Base-by-base conservation (phyloP, 2,888 invertebrate species). In the Drosophila paramelanica region DNA sequence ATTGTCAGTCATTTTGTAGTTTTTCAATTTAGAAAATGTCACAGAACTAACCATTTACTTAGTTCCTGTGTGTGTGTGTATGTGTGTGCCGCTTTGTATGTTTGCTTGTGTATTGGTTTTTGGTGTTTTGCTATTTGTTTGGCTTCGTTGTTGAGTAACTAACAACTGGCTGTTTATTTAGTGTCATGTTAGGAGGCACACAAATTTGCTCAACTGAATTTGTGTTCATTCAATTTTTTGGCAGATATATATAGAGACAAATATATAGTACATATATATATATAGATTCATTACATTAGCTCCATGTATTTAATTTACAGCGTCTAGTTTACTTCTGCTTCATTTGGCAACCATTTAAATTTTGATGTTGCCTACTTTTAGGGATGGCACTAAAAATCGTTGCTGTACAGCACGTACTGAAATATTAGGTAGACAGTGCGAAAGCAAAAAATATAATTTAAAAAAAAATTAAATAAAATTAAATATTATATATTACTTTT, bases 21-120 rank as follows among this genome's bases (percentile, higher is more conserved):
- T 89, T 87, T 85, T 85, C 85, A 89, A 89, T 89, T 85, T 87
- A 66, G 85, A 84, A 78, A 85, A 87, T 85, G 85, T 89, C 88
- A 89, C 88, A 83, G 73, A 80, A 73, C 87, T 77, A 81, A 84
- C 85, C 85, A 87, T 85, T 85, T 89, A 82, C 82, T 88, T 82
- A 70, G 57, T 53, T 73, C 53, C 64, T 53, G 39, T 60, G 25
- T 36, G 38, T 46, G 20, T 53, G 33, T 13, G 31, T 39, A 52
- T 38, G 38, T 36, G 47, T 49, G 14, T 46, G 36, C 27, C 5
- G 27, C 10, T 33, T 53, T 66, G 38, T 38, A 41, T 72, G 56
- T 77, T 81, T 78, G 62, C 67, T 41, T 67, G 77, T 68, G 86
- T 88, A 68, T 88, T 78, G 77, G 86, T 66, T 70, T 76, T 84